Percentiles rank a stretch among this genome's conserved stretches.
These are phyloP conservation scores for Rhynchomys soricoides DNA, from an alignment of 2,113 vertebrate species.

Conservation along the genomic window DNA sequence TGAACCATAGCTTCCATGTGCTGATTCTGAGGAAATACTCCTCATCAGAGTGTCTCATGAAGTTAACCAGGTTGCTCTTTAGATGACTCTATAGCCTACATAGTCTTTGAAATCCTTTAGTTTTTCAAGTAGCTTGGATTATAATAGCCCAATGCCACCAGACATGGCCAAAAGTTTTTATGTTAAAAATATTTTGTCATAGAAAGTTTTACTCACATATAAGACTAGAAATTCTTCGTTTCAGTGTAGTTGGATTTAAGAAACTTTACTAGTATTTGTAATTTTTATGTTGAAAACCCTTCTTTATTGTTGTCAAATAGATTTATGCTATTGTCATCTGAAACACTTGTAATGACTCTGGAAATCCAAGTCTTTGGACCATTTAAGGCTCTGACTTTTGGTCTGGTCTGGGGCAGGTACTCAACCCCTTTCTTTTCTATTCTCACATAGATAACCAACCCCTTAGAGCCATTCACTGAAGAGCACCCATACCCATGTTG, in stretches of 20 bases:
- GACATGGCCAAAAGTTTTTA: not conserved
- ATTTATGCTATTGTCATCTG: not conserved
- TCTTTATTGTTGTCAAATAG: not conserved
- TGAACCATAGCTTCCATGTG: not conserved
- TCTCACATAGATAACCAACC: not conserved
- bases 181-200: not conserved
- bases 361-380: not conserved
- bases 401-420: not conserved
- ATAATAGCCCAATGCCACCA: not conserved
- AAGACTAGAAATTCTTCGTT: not conserved
- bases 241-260: not conserved
- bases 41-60: not conserved
- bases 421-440: not conserved
- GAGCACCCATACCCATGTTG: not conserved
- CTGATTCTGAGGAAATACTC: not conserved
- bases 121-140: not conserved
- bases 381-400: not conserved
- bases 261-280: not conserved
- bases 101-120: not conserved
- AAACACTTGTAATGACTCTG: not conserved
- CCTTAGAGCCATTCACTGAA: not conserved
- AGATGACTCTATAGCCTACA: not conserved
- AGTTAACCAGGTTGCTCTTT: not conserved
- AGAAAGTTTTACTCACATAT: not conserved
- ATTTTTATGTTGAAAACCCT: not conserved